A percentile compares a stretch with the other conserved stretches of the same genome.
Conservation (phyloP, 2,888 invertebrate species). For the Noctua janthe region DNA sequence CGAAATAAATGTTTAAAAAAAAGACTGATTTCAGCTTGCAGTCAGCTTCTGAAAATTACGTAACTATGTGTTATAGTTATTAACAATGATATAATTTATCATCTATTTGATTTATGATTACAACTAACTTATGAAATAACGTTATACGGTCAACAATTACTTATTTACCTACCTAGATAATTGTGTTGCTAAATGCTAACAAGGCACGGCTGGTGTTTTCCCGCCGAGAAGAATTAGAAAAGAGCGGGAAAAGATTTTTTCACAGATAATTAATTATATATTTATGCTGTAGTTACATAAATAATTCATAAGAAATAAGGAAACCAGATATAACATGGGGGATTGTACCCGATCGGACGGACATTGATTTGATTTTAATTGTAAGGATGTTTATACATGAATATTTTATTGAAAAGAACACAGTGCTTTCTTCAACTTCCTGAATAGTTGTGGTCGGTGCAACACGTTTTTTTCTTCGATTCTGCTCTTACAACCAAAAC, state of each 20-base stretch:
- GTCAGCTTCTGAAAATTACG: neutral
- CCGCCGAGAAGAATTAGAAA: constrained; percentile 1
- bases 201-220: constrained; percentile 20
- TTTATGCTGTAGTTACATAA: neutral
- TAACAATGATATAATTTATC: neutral
- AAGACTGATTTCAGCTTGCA: too few relatives aligned
- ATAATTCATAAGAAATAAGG: constrained; percentile 8
- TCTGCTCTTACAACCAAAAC: too few relatives aligned
- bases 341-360: neutral
- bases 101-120: constrained; percentile 1
- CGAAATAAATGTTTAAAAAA: too few relatives aligned
- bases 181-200: neutral
- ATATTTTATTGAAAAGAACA: neutral
- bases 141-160: neutral
- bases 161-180: neutral
- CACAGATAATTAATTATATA: constrained; percentile 1
- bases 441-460: neutral
- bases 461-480: neutral
- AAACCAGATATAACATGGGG: neutral
- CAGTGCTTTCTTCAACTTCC: neutral
- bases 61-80: neutral
- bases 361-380: constrained; percentile 7
- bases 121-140: neutral
- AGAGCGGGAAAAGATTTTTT: constrained; percentile 5
- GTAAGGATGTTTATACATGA: neutral